Evolutionary conservation across 2,113 vertebrate species (phyloP).

Genomic region (Monarcha castaneiventris): DNA sequence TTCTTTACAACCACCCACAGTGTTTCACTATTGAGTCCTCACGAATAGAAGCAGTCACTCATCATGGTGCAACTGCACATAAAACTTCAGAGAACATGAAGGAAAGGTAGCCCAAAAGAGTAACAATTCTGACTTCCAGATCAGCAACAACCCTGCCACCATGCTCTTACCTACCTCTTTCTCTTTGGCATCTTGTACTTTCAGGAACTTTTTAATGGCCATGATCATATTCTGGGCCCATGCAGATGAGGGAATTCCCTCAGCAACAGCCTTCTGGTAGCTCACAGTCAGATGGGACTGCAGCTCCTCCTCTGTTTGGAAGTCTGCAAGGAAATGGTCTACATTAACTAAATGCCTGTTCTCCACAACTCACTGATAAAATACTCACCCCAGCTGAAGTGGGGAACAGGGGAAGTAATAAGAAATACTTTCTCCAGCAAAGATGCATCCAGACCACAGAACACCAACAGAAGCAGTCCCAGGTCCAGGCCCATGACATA

Average conservation of each 20-base stretch:
- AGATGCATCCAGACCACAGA: neutral
- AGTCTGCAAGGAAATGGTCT: slow-evolving; percentile 67
- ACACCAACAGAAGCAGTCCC: neutral
- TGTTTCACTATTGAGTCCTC: neutral
- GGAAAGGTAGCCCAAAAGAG: neutral
- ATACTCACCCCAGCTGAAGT: neutral
- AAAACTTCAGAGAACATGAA: neutral
- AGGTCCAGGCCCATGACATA: neutral
- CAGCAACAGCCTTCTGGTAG: slow-evolving; percentile 79
- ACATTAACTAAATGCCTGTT: neutral
- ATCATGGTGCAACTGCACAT: neutral
- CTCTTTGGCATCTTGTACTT: slow-evolving; percentile 55
- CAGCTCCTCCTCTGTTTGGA: slow-evolving; percentile 83
- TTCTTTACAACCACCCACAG: neutral
- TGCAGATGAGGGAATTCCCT: slow-evolving; percentile 52
- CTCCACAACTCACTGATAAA: neutral
- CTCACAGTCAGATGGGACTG: slow-evolving; percentile 73
- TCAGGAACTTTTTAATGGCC: slow-evolving; percentile 77
- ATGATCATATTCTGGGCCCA: slow-evolving; percentile 76
- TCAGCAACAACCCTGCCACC: neutral
- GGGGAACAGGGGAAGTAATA: neutral
- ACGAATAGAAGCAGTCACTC: neutral
- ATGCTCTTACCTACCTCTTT: slow-evolving; percentile 67
- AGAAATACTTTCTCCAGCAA: neutral
- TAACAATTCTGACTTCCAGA: neutral